Base-by-base conservation (phyloP, 2,888 invertebrate species). In the Catocala sponsa region DNA sequence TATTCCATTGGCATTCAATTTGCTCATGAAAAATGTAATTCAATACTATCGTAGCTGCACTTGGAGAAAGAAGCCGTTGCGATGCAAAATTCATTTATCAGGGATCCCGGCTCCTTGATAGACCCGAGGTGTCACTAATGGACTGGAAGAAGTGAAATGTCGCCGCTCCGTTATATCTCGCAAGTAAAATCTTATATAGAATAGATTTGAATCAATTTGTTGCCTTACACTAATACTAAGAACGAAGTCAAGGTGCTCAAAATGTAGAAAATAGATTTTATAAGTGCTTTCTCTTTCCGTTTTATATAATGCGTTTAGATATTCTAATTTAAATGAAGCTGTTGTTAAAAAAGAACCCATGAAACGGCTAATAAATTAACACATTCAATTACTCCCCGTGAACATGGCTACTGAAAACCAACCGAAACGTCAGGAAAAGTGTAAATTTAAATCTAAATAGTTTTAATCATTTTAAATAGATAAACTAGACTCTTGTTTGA, bases 11-110 rank as follows among this genome's bases (percentile, higher is more conserved):
- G 55, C 65, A 56, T 77, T 76, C 79, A 80, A 85, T 81, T 82
- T 81, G 71, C 72, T 69, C 65, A 68, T 73, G 66, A 78, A 76
- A 81, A 82, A 80, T 81, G 79, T 77, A 79, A 86, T 80, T 75
- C 62, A 72, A 80, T 78, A 71, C 63, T 55, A 75, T 64, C 58
- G 60, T 68, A 78, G 76, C 78, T 82, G 77, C 77, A 73, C 65
- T 68, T 11, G 33, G n/a, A 62, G 65, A 47, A 56, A 55, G 68
- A 72, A 72, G 59, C 63, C 69, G 63, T 55, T 73, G 73, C 74
- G 66, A 79, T 78, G 82, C 75, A 78, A 83, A 87, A 84, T 87
- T 81, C 81, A 86, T 87, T 88, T 88, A 87, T 84, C 80, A 79
- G 75, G 74, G 69, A 78, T 75, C 72, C 70, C 69, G 74, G 68